phyloP scores from a whole-genome alignment of 2,113 vertebrate species.

The Todiramphus chloris region DNA sequence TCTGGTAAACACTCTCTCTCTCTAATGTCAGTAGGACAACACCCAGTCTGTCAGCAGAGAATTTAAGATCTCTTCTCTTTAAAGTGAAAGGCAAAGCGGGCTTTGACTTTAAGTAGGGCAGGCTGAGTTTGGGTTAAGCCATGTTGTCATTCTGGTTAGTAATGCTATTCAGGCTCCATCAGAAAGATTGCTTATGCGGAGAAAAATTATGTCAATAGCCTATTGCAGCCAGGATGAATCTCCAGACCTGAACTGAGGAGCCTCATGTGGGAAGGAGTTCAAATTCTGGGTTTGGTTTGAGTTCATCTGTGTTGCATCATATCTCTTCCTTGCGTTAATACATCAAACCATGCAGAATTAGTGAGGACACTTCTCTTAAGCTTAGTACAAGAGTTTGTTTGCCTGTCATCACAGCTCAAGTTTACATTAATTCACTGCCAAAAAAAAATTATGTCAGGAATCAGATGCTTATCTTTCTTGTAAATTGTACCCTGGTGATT shows the following conservation, averaged over 20 bases:
- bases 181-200: not conserved
- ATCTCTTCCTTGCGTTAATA: not conserved
- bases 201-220: not conserved
- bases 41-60: slow-evolving; percentile 14
- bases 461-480: slow-evolving; percentile 18
- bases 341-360: not conserved
- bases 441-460: not conserved
- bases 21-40: not conserved
- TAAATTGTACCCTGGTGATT: not conserved
- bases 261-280: not conserved
- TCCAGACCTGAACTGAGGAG: not conserved
- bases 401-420: not conserved
- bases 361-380: not conserved
- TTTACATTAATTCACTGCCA: not conserved
- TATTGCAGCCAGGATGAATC: not conserved
- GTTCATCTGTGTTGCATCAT: not conserved
- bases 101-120: not conserved
- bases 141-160: not conserved
- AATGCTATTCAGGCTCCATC: not conserved
- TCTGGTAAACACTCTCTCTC: not conserved
- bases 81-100: not conserved
- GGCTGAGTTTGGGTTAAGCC: not conserved
- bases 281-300: not conserved
- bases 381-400: not conserved
- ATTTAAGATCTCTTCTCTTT: not conserved